These are phyloP conservation scores for Turritopsis dohrnii DNA, from an alignment of 30 jellyfish, hydroid and myxozoan species.

Conservation along the genomic window DNA sequence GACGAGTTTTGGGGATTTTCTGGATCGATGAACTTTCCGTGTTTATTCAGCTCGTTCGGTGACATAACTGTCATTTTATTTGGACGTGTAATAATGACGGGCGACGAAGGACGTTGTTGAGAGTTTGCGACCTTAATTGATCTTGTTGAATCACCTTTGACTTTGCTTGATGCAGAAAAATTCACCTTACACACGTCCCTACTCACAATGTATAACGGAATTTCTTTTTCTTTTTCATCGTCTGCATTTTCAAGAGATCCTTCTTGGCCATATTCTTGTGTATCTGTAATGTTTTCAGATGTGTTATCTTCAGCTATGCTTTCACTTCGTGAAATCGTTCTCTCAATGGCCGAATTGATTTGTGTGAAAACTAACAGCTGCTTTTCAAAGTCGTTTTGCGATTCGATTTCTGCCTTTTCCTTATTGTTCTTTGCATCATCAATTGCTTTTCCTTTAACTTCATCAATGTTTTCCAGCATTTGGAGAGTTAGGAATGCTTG, in stretches of 20 bases:
- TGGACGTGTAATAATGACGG: background rate
- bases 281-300: background rate
- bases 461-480: background rate
- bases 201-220: background rate
- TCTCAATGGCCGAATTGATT: background rate
- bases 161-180: conserved; percentile 6
- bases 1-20: background rate
- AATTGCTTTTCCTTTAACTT: background rate
- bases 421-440: background rate
- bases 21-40: background rate
- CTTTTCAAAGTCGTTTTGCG: background rate
- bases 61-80: background rate
- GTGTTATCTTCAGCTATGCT: background rate
- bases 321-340: background rate
- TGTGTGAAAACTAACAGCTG: background rate
- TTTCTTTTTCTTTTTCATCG: background rate
- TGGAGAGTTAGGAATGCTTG: background rate
- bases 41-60: background rate
- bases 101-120: background rate
- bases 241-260: background rate
- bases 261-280: background rate
- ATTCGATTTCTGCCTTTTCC: background rate
- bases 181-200: background rate
- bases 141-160: background rate
- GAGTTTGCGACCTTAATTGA: background rate